Evolutionary conservation across 2,888 invertebrate genomes (phyloP).

Genomic region (Aleiodes leptofemur): DNA sequence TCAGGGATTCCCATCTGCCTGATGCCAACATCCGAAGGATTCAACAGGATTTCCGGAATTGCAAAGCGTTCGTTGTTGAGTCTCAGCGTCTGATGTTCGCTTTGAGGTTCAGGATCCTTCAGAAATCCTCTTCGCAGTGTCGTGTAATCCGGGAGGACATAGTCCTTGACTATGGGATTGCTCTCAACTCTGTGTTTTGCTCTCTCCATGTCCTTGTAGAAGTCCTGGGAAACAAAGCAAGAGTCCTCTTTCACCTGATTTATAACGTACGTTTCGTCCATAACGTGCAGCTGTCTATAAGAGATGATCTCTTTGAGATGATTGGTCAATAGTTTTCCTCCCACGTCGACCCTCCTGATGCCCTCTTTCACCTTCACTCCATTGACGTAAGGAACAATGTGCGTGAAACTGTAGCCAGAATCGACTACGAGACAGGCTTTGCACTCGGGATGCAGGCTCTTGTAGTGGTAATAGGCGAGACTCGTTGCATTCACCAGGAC

Average conservation of each 20-base stretch:
- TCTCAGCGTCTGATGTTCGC: constrained; percentile 86
- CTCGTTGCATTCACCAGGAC: constrained; percentile 88
- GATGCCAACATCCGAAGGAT: constrained; percentile 96
- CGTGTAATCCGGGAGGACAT: constrained; percentile 97
- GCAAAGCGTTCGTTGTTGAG: constrained; percentile 96
- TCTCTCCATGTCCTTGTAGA: constrained; percentile 86
- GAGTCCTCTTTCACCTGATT: constrained; percentile 99
- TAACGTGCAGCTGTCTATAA: constrained; percentile 96
- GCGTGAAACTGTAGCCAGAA: constrained; percentile 96
- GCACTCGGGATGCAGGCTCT: constrained; percentile 77
- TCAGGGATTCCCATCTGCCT: constrained; percentile 94
- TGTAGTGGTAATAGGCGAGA: constrained; percentile 85
- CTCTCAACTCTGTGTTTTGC: constrained; percentile 79
- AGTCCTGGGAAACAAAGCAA: constrained; percentile 93
- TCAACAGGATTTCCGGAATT: constrained; percentile 95
- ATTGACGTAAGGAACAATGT: constrained; percentile 93
- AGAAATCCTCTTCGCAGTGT: constrained; percentile 88
- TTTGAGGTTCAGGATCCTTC: constrained; percentile 73
- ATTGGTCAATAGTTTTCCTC: constrained; percentile 97
- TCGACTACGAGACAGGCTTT: constrained; percentile 91
- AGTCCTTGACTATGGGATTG: constrained; percentile 89
- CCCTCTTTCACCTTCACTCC: constrained; percentile 80
- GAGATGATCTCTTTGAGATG: constrained; percentile 98
- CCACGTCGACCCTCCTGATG: constrained; percentile 92
- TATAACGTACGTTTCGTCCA: constrained; percentile 99